A percentile compares a stretch with the other conserved stretches of the same genome.
Conservation (phyloP, 2,113 vertebrate species). For the Neolamprologus toae region DNA sequence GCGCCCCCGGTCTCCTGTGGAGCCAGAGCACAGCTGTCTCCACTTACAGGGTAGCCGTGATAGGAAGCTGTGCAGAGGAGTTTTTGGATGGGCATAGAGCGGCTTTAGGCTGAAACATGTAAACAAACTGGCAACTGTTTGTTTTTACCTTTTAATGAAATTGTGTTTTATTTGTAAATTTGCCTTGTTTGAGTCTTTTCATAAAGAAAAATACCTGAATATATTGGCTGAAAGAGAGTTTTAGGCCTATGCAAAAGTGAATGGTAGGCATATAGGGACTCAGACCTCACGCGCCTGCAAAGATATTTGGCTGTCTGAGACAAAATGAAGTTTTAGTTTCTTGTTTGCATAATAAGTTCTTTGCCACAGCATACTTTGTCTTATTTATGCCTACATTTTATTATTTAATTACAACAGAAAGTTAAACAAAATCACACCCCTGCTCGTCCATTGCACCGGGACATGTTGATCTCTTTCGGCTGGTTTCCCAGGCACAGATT, state of each 20-base stretch:
- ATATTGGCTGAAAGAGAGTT: neutral
- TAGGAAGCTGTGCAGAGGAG: neutral
- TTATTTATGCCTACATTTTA: neutral
- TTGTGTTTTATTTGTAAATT: neutral
- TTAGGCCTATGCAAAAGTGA: neutral
- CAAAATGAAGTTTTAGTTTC: neutral
- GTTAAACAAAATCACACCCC: neutral
- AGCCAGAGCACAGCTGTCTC: neutral
- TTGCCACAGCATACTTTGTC: neutral
- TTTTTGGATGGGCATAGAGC: neutral
- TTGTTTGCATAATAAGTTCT: neutral
- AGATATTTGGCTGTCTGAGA: neutral
- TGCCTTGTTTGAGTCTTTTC: neutral
- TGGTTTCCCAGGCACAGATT: neutral
- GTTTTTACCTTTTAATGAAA: neutral
- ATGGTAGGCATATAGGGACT: neutral
- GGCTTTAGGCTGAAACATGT: neutral
- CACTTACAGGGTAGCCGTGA: neutral
- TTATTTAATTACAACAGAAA: neutral
- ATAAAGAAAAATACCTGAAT: neutral
- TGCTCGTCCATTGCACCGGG: neutral
- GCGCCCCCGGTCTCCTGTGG: neutral
- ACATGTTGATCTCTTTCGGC: neutral
- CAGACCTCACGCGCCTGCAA: accelerated
- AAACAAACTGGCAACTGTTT: too few relatives aligned